phyloP scores from a whole-genome alignment of 2,797 vertebrate species.

The Esox lucius region DNA sequence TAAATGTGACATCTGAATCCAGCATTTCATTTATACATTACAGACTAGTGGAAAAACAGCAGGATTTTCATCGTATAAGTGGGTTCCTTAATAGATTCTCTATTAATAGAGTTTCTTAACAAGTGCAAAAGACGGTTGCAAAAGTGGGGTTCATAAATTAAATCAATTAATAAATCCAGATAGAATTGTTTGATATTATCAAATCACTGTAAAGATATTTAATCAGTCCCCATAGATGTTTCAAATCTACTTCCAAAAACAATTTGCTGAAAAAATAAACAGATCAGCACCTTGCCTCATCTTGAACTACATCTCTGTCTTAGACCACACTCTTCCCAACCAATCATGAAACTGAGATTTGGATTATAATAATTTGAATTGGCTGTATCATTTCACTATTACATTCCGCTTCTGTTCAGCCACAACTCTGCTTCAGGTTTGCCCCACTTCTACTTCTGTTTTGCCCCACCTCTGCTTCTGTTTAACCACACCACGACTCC shows the following conservation, averaged over 20 bases:
- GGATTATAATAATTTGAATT: not conserved
- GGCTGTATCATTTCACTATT: not conserved
- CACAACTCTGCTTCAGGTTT: too few relatives aligned
- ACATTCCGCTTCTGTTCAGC: not conserved
- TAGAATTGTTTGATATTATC: not conserved
- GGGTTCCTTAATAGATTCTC: not conserved
- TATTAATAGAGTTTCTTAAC: too few relatives aligned
- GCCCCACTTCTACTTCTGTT: too few relatives aligned
- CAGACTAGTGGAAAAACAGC: not conserved
- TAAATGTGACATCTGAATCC: conserved; percentile 2
- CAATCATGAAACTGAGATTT: not conserved
- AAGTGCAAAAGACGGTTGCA: too few relatives aligned
- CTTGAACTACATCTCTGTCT: not conserved
- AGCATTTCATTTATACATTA: not conserved
- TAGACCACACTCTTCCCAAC: not conserved
- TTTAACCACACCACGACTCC: too few relatives aligned
- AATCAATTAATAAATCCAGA: not conserved
- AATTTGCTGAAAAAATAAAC: not conserved
- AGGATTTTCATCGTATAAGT: not conserved
- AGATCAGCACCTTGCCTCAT: not conserved
- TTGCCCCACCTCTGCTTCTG: too few relatives aligned
- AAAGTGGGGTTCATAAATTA: not conserved
- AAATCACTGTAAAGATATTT: not conserved
- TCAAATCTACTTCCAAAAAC: not conserved
- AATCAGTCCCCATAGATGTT: not conserved